phyloP scores from a whole-genome alignment of 2,797 vertebrate genomes.

The Choloepus didactylus region DNA sequence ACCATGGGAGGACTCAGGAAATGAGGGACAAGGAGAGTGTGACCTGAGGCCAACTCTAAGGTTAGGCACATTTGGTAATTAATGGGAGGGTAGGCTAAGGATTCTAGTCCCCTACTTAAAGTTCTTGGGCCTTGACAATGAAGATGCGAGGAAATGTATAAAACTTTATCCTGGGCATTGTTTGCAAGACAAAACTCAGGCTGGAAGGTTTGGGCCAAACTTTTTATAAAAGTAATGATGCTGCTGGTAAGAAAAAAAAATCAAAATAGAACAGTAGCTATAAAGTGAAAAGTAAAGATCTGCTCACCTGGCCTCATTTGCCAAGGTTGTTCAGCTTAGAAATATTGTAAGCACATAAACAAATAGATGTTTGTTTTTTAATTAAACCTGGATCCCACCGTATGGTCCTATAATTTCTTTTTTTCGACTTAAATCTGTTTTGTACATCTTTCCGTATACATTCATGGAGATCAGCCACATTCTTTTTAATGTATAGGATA shows the following conservation, averaged over 20 bases:
- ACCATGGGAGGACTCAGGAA: not conserved
- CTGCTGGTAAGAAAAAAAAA: not conserved
- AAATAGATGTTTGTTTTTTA: not conserved
- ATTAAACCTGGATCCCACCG: not conserved
- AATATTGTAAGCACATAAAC: not conserved
- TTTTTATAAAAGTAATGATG: not conserved
- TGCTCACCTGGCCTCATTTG: not conserved
- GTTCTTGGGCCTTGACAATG: not conserved
- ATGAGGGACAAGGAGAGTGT: not conserved
- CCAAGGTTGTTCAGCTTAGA: not conserved
- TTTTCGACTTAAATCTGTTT: not conserved
- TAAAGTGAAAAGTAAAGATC: not conserved
- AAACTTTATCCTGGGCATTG: conserved; percentile 2
- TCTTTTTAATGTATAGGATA: not conserved
- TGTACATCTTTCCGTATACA: not conserved
- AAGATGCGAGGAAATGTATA: not conserved
- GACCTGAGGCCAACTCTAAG: not conserved
- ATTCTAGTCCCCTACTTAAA: not conserved
- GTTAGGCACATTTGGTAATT: not conserved
- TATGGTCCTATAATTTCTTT: not conserved
- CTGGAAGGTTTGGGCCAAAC: not conserved
- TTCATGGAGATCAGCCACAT: not conserved
- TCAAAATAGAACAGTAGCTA: not conserved
- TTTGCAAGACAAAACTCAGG: conserved; percentile 29
- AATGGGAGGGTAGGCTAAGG: not conserved